A percentile compares a stretch with the other conserved stretches of the same genome.
phyloP scores from a whole-genome alignment of 2,113 vertebrate genomes.

The Sinosuthora webbiana region DNA sequence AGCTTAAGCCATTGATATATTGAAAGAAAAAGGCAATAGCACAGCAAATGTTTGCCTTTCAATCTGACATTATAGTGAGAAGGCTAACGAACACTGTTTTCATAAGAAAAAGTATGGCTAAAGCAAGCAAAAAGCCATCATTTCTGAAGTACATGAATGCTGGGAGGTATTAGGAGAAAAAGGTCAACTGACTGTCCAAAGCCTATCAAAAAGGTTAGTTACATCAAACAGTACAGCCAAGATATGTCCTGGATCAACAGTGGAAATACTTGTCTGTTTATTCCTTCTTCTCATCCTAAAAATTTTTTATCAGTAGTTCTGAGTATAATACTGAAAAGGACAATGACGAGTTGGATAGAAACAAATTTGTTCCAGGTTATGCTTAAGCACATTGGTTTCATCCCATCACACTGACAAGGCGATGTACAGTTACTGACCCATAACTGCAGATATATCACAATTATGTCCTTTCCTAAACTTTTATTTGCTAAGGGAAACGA shows the following conservation, averaged over 20 bases:
- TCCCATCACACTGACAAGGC: neutral
- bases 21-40: neutral
- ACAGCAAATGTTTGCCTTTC: constrained; percentile 45
- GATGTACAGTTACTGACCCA: neutral
- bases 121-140: constrained; percentile 8
- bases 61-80: constrained; percentile 21
- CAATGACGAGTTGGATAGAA: neutral
- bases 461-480: neutral
- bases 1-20: constrained; percentile 13
- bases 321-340: neutral
- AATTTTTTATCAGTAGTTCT: neutral
- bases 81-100: constrained; percentile 20
- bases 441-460: neutral
- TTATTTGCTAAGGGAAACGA: neutral
- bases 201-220: neutral
- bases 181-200: constrained; percentile 35
- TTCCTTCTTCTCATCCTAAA: neutral
- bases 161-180: constrained; percentile 46
- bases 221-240: neutral
- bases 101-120: constrained; percentile 14
- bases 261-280: neutral
- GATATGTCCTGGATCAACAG: neutral
- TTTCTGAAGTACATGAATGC: neutral
- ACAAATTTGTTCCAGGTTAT: neutral
- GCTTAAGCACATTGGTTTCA: neutral